A percentile compares a stretch with the other conserved stretches of the same genome.
Conservation (phyloP, 2,888 invertebrate species). For the Cephus pulcher region DNA sequence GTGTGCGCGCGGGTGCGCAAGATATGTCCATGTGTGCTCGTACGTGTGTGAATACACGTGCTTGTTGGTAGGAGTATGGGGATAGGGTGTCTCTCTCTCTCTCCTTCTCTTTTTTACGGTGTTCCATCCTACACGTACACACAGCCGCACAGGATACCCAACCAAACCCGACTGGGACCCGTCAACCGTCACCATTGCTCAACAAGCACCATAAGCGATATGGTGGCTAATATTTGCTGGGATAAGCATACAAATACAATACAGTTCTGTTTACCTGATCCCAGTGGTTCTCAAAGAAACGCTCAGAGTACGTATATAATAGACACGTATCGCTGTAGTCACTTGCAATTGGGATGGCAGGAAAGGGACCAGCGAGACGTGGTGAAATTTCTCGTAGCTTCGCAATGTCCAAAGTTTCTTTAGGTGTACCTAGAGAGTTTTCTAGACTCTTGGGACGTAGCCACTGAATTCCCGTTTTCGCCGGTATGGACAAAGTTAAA, state of each 20-base stretch:
- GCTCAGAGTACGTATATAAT: too few species aligned
- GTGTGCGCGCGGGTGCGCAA: neutral
- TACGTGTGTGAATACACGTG: neutral
- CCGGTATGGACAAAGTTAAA: neutral
- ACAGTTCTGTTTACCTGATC: slow-evolving; percentile 52
- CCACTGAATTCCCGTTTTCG: neutral
- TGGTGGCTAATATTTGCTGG: slow-evolving; percentile 64
- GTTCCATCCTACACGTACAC: neutral
- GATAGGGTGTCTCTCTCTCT: neutral
- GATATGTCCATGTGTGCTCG: neutral
- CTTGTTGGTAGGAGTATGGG: neutral
- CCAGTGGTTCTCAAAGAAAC: slow-evolving; percentile 51
- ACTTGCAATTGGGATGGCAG: neutral
- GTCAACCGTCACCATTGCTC: slow-evolving; percentile 50
- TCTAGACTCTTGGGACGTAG: neutral
- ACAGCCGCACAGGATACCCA: neutral
- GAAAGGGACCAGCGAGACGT: neutral
- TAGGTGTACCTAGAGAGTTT: neutral
- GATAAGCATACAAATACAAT: slow-evolving; percentile 63
- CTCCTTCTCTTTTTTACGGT: neutral
- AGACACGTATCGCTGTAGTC: neutral
- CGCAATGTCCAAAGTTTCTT: neutral
- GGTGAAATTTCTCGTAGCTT: neutral
- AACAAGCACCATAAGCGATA: slow-evolving; percentile 64
- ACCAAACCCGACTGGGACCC: slow-evolving; percentile 1